phyloP scores from a whole-genome alignment of 2,113 vertebrate species.

The Pomatorhinus ruficollis region DNA sequence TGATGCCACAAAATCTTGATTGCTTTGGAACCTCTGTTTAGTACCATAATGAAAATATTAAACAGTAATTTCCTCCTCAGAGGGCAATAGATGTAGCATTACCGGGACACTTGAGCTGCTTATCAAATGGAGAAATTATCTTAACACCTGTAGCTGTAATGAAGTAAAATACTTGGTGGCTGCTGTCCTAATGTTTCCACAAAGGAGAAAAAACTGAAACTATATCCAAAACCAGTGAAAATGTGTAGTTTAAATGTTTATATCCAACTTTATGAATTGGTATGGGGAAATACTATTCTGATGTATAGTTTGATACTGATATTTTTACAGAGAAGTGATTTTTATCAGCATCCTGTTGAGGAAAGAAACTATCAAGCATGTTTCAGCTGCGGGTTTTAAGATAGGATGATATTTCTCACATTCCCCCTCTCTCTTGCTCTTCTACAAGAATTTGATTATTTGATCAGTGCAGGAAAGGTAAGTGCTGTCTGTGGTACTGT shows the following conservation, averaged over 20 bases:
- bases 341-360: neutral
- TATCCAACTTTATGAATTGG: neutral
- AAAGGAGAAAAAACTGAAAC: neutral
- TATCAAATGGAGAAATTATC: neutral
- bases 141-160: neutral
- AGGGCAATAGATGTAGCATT: neutral
- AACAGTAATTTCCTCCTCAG: neutral
- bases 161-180: neutral
- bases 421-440: rapidly evolving
- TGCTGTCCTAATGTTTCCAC: neutral
- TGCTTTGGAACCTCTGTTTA: neutral
- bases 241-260: neutral
- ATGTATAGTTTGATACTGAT: neutral
- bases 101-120: neutral
- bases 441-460: neutral
- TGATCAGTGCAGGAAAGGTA: neutral
- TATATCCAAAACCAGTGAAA: neutral
- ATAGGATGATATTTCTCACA: neutral
- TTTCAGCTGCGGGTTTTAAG: neutral
- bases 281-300: neutral
- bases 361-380: neutral
- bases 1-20: neutral
- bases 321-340: neutral
- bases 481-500: neutral
- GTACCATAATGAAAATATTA: neutral